These are phyloP conservation scores for Anhinga anhinga DNA, from an alignment of 2,113 vertebrate species.

Conservation along the genomic window DNA sequence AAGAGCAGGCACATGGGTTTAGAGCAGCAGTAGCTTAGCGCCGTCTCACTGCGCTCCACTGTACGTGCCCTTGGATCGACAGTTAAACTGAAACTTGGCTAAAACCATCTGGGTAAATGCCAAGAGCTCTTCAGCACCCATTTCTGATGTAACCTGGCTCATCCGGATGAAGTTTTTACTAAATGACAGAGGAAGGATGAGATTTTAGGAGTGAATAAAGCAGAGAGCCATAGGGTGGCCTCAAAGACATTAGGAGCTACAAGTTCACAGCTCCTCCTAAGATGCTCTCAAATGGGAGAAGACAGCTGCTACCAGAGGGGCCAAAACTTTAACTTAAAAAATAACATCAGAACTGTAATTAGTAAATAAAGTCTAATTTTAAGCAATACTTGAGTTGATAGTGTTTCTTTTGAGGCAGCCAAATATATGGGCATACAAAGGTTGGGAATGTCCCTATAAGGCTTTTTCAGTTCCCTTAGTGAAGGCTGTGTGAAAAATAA, in stretches of 20 bases:
- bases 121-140: background rate
- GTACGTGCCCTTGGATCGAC: background rate
- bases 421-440: conserved; percentile 23
- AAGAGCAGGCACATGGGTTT: background rate
- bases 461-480: conserved; percentile 3
- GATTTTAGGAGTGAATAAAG: background rate
- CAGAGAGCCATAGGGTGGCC: background rate
- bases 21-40: background rate
- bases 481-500: conserved; percentile 32
- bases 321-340: background rate
- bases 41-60: background rate
- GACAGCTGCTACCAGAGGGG: background rate
- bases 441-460: conserved; percentile 35
- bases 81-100: background rate
- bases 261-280: background rate
- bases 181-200: background rate
- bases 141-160: background rate
- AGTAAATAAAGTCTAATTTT: conserved; percentile 16
- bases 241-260: background rate
- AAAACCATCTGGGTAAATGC: background rate
- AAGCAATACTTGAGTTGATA: background rate
- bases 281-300: background rate
- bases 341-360: background rate
- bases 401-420: background rate
- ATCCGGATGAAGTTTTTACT: background rate